phyloP scores from a whole-genome alignment of 2,113 vertebrate species.

The Syrmaticus mikado region DNA sequence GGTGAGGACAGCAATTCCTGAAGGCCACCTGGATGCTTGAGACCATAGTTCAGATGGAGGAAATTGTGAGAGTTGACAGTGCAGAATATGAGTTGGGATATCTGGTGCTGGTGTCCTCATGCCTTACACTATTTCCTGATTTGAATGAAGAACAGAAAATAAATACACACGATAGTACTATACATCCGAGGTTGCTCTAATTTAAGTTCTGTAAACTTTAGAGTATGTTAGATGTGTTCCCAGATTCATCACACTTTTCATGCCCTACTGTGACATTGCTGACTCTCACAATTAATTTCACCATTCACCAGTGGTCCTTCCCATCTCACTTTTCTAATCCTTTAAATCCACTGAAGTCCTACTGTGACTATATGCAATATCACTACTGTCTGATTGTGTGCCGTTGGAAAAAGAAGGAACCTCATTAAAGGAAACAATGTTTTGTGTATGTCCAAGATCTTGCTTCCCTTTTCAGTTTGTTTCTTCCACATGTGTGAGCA shows the following conservation, averaged over 20 bases:
- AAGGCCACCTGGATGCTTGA: not conserved
- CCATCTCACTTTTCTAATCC: not conserved
- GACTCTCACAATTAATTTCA: not conserved
- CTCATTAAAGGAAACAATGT: not conserved
- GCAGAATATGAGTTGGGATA: not conserved
- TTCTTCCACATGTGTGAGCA: not conserved
- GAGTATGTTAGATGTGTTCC: not conserved
- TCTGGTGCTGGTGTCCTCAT: not conserved
- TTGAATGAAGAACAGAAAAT: not conserved
- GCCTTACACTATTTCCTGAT: not conserved
- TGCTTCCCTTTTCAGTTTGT: not conserved
- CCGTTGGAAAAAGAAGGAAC: not conserved
- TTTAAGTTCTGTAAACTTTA: not conserved
- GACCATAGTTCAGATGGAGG: not conserved
- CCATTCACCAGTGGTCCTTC: not conserved
- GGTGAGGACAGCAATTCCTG: not conserved
- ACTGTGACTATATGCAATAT: fast-evolving
- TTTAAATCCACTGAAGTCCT: not conserved
- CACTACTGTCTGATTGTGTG: not conserved
- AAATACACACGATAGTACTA: not conserved
- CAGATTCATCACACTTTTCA: not conserved
- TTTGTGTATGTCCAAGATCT: not conserved
- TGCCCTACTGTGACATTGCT: not conserved
- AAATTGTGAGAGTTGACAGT: not conserved
- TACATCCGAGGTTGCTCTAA: not conserved